These are phyloP conservation scores for Amphiprion percula DNA, from an alignment of 2,113 vertebrate genomes.

Conservation along the genomic window DNA sequence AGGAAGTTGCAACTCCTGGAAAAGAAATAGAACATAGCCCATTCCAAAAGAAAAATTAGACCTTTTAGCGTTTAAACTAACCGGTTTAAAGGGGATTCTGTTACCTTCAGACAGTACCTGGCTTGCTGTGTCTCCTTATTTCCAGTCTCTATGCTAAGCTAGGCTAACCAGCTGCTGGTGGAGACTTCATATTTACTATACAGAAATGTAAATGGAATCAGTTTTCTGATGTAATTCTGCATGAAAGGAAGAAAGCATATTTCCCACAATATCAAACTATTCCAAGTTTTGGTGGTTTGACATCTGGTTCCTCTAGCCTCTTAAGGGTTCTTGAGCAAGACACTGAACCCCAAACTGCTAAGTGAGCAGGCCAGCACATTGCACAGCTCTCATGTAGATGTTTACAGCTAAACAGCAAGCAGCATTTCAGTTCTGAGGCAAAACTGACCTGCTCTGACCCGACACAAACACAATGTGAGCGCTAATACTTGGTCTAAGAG, in stretches of 20 bases:
- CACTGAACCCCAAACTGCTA: slow-evolving; percentile 9
- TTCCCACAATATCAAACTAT: not conserved
- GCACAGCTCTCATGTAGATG: not conserved
- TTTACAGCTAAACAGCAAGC: not conserved
- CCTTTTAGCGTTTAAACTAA: not conserved
- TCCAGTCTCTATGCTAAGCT: not conserved
- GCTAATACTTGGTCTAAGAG: not conserved
- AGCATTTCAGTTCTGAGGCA: not conserved
- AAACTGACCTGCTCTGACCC: slow-evolving; percentile 8
- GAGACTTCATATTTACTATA: not conserved
- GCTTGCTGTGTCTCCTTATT: not conserved
- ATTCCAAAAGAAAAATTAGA: not conserved
- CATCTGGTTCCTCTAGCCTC: not conserved
- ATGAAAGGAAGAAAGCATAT: not conserved
- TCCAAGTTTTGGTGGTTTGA: not conserved
- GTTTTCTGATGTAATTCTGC: not conserved
- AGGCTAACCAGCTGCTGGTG: not conserved
- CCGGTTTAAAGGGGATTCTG: not conserved
- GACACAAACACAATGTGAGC: not conserved
- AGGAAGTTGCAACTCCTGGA: no score
- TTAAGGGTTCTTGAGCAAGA: not conserved
- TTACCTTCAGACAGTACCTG: not conserved
- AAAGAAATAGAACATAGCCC: not conserved
- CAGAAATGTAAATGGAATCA: not conserved
- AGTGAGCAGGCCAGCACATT: not conserved